These are phyloP conservation scores for Labrus mixtus DNA, from an alignment of 2,113 vertebrate species.

Conservation along the genomic window DNA sequence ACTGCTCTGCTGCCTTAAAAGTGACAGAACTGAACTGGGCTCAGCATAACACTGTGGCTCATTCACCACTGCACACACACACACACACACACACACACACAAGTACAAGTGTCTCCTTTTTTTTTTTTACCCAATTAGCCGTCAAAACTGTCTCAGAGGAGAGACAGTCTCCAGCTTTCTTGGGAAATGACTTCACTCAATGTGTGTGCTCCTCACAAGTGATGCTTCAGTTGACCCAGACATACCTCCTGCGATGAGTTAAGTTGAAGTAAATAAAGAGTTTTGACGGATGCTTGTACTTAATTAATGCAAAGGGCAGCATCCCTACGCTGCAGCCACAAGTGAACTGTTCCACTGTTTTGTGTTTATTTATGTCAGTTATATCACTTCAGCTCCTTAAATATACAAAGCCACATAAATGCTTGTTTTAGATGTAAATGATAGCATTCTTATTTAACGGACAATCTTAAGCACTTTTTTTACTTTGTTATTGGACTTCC, in stretches of 20 bases:
- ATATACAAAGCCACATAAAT: slow-evolving; percentile 41
- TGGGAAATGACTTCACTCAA: slow-evolving; percentile 51
- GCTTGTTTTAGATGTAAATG: slow-evolving; percentile 33
- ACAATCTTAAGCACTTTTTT: slow-evolving; percentile 73
- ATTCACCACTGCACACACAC: slow-evolving; percentile 34
- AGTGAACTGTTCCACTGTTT: slow-evolving; percentile 31
- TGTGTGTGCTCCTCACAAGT: slow-evolving; percentile 36
- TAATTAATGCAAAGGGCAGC: slow-evolving; percentile 26
- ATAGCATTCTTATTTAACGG: slow-evolving; percentile 59
- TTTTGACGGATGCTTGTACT: slow-evolving; percentile 35
- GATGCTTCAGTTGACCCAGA: slow-evolving; percentile 47
- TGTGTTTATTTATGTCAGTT: slow-evolving; percentile 66
- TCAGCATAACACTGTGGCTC: slow-evolving; percentile 8
- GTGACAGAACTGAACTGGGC: slow-evolving; percentile 40
- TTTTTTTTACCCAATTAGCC: slow-evolving; percentile 49
- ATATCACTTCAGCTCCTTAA: slow-evolving; percentile 47
- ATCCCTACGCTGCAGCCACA: slow-evolving; percentile 34
- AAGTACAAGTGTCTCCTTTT: slow-evolving; percentile 52
- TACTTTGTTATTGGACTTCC: slow-evolving; percentile 38
- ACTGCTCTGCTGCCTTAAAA: slow-evolving; percentile 54
- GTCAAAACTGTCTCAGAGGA: slow-evolving; percentile 39
- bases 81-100: too few relatives aligned
- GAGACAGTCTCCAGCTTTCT: slow-evolving; percentile 36
- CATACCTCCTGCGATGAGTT: slow-evolving; percentile 45
- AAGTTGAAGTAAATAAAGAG: slow-evolving; percentile 37